Base-by-base conservation (phyloP, 1,140 invertebrate species). In the Aphaenogaster floridana region DNA sequence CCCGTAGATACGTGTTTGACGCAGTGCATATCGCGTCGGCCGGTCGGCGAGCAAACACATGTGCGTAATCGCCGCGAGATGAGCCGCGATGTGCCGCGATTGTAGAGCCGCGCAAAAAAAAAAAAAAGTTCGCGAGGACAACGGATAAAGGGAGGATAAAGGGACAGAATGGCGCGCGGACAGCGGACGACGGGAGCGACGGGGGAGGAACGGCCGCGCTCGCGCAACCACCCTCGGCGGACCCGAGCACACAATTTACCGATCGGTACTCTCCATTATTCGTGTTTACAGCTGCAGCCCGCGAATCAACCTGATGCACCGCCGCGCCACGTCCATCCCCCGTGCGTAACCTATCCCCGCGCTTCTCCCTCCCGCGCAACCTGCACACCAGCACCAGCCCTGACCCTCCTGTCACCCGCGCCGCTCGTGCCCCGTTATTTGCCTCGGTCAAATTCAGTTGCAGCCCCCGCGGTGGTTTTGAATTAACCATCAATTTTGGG, bases 181-280 rank as follows among this genome's bases (percentile, higher is more conserved):
- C 21, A 52, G n/a, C 11, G 39, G 11, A 15, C 15, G 68, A 28
- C 28, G 28, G 28, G 28, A 17, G 6, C 17, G 11, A 9, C 13
- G 52, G 42, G 42, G 1, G 17, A 61, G 21, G 6, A 28, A 36
- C 36, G 13, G 52, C 7, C 39, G 39, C 15, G 74, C 54, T 54
- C 66, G 68, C 42, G 84, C 81, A 79, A 79, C 89, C 79, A 80
- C 59, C 77, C 77, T 66, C 71, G 80, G 86, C 87, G 78, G 88
- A 88, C 77, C 86, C 89, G 39, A 86, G 89, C 89, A 90, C 89
- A 91, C 92, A 93, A 92, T 93, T 93, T 93, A 90, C 92, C 92
- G 92, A 93, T 93, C 92, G 92, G 90, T 90, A 91, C 90, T 92
- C 92, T 92, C 92, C 86, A 93, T 93, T 93, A 93, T 93, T 92